Conservation (phyloP, 2,113 vertebrate genomes). For the Carassius gibelio region DNA sequence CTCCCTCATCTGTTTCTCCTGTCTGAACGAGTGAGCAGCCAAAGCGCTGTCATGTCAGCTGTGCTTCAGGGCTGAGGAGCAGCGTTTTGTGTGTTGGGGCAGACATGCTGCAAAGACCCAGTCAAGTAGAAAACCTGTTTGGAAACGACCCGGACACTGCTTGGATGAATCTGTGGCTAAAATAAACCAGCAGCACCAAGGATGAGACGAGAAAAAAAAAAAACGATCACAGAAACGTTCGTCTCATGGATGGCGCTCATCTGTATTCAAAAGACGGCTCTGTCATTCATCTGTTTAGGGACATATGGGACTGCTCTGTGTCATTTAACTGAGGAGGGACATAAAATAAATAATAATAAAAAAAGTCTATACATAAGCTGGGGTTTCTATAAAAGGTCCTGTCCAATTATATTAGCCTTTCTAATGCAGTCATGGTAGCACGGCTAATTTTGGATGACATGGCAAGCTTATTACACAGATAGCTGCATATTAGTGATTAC, state of each 20-base stretch:
- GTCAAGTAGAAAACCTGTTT: slow-evolving; percentile 63
- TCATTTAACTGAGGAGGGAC: slow-evolving; percentile 24
- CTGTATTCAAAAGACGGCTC: neutral
- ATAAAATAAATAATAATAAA: neutral
- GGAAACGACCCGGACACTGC: slow-evolving; percentile 51
- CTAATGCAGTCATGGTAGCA: slow-evolving; percentile 20
- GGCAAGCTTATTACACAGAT: slow-evolving; percentile 38
- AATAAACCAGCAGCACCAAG: slow-evolving; percentile 58
- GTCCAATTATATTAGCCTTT: slow-evolving; percentile 40
- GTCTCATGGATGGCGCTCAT: neutral
- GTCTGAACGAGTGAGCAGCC: slow-evolving; percentile 55
- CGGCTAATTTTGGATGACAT: slow-evolving; percentile 6
- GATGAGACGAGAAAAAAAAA: slow-evolving; percentile 39
- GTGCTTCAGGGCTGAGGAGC: slow-evolving; percentile 37
- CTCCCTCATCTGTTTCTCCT: slow-evolving; percentile 48
- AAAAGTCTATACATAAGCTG: neutral
- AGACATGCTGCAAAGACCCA: slow-evolving; percentile 49
- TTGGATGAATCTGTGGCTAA: slow-evolving; percentile 51
- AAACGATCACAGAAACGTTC: neutral
- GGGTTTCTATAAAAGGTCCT: neutral
- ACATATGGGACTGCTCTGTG: slow-evolving; percentile 27
- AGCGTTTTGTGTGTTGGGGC: slow-evolving; percentile 26
- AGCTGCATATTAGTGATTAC: slow-evolving; percentile 40
- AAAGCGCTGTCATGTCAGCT: slow-evolving; percentile 56
- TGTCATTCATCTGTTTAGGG: neutral